Base-by-base conservation (phyloP, 2,113 vertebrate species). In the Pogona vitticeps region DNA sequence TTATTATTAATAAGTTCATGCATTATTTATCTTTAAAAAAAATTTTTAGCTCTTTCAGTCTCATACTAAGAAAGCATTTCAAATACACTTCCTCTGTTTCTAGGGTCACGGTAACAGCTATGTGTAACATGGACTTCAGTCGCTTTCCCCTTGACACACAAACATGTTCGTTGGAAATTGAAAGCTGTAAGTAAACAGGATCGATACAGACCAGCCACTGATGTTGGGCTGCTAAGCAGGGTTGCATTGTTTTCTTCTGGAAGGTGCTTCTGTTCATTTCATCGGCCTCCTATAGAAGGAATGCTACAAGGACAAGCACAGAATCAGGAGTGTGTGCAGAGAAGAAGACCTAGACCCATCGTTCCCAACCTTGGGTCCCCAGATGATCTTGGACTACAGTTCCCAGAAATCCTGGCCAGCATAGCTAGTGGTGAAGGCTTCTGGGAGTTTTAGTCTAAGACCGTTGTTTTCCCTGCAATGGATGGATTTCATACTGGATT, bases 121-220 rank as follows among this genome's bases (percentile, higher is more conserved):
- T 99, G 98, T 99, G 98, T 94, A 99, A 99, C 94, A 99, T 99
- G 98, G 98, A 99, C 94, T 98, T 99, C 73, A 99, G 98, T 89
- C 97, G 98, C 26, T 99, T 99, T 92, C 99, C 98, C 1, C 95
- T 99, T 95, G 99, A 99, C 94, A 99, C 98, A 0, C 99, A 99
- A 90, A 99, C 98, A 0, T 99, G 98, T 92, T 99, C 98, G 0
- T 95, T 99, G 83, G 99, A 99, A 95, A 99, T 99, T 46, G 99
- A 99, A 95, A 99, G 99, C 95, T 99, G 98, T 99, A 97, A 98
- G 98, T 98, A 95, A 88, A 81, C 58, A 1, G 0, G 14, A 88
- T 42, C 1, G 9, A 10, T 1, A 33, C 61, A 28, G 65, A n/a
- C 18, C 3, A 3, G 83, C 10, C 8, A 14, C 71, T 42, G 73